Base-by-base conservation (phyloP, 2,888 invertebrate genomes). In the Zygogramma bicolorata region DNA sequence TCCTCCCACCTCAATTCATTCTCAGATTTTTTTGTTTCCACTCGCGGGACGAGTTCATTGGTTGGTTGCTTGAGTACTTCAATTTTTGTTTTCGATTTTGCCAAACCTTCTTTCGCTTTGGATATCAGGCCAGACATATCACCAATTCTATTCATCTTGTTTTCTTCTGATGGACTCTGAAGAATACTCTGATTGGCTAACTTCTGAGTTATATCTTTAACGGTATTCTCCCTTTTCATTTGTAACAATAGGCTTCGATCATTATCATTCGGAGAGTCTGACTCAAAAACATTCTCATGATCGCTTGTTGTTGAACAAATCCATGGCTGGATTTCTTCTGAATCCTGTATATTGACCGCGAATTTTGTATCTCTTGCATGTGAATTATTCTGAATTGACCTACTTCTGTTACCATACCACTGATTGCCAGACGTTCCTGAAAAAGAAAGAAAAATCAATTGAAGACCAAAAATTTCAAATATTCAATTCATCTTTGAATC, bases 1-100 rank as follows among this genome's bases (percentile, higher is more conserved):
- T 96, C 95, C 84, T 98, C 98, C 98, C 99, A 99, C 83, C 97
- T 96, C 1, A 98, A 87, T 83, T 98, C 98, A 83, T 95, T 96
- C 87, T 97, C 97, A 0, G 96, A 94, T 84, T 97, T 95, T 86
- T 96, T 96, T 34, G 92, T 89, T 84, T 95, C 94, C 31, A 81
- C 77, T 66, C 88, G 82, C 79, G 90, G 91, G 81, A 89, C 88
- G 81, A 89, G 92, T 84, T 93, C 94, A 77, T 89, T 89, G 0
- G 93, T 90, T 72, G 94, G 90, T 84, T 93, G 92, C 88, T 94
- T 91, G 81, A 93, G 86, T 70, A 92, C 91, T 88, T 93, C 95
- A 88, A 88, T 93, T 88, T 94, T 94, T 75, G 94, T 94, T 85
- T 95, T 95, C 71, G 95, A 95, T 87, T 95, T 95, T 18, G 94